Evolutionary conservation across 2,113 vertebrate genomes (phyloP), one percentile per base, ranked within the genome.

Genomic region (Neotragus moschatus): DNA sequence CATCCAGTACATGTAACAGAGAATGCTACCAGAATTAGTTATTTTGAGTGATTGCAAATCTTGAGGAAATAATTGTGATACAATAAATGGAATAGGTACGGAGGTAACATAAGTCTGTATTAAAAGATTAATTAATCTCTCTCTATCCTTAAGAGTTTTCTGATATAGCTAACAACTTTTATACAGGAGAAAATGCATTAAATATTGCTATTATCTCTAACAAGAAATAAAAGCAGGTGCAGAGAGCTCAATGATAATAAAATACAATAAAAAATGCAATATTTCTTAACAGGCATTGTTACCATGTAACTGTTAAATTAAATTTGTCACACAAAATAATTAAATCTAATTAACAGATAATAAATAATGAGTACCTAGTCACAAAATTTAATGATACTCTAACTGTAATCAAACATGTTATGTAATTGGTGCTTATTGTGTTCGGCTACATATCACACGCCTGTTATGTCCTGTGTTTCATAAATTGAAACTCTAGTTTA

Each of bases 401-500:
- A 96, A 86, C 51, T 97, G 73, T 47, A 96, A 89, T 94, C 56
- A 97, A 84, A 88, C 2, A 4, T 86, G 66, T 25, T 85, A 77
- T 56, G 47, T 95, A 49, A 80, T 66, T 0, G 0, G 53, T 75
- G 39, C 85, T 93, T 93, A 93, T 66, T 96, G 61, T 15, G 84
- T 97, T 97, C 96, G 49, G 36, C 39, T 28, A 73, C 84, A 43
- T n/a, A 86, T 28, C 88, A 60, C 26, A 90, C 9, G 6, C 56
- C 25, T 26, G 90, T 43, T 96, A 95, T 81, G 90, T 84, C 93
- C 39, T 98, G 49, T 79, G 61, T 63, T 58, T 97, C 90, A 93
- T 94, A 97, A 98, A 75, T 45, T 84, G 85, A 9, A 82, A 95
- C 93, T 93, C 92, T 75, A 97, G 49, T 81, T 98, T 61, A 98